phyloP scores from a whole-genome alignment of 1,140 invertebrate genomes.

The Aphelinus atriplicis region DNA sequence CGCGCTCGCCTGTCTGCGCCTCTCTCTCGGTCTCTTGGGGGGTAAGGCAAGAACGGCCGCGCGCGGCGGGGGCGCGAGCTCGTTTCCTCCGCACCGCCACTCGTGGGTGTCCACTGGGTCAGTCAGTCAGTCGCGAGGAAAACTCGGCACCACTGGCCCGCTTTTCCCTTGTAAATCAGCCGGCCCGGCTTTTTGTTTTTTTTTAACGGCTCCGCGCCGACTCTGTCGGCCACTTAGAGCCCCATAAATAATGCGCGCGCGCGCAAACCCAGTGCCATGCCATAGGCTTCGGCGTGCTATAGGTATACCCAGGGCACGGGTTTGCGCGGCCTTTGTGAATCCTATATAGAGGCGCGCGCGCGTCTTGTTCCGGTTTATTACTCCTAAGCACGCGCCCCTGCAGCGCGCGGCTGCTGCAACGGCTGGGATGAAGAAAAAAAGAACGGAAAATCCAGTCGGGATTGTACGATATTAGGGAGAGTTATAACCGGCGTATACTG shows the following conservation, averaged over 20 bases:
- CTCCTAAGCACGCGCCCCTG: conserved; percentile 18
- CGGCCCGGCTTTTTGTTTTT: not conserved
- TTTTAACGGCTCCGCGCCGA: conserved; percentile 2
- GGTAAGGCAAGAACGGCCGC: no score
- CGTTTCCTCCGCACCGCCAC: not conserved
- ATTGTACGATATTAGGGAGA: no score
- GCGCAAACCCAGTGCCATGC: no score
- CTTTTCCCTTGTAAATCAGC: conserved; percentile 39
- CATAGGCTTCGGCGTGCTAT: no score
- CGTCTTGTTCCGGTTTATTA: conserved; percentile 29
- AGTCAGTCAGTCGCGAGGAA: conserved; percentile 12
- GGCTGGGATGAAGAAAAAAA: not conserved
- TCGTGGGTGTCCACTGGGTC: conserved; percentile 48
- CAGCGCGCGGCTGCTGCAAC: not conserved
- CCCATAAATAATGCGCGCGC: conserved; percentile 46
- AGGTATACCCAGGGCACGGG: not conserved
- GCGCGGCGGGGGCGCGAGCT: no score
- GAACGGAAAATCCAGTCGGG: not conserved
- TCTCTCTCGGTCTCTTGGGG: not conserved
- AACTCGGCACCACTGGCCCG: not conserved
- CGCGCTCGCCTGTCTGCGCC: not conserved
- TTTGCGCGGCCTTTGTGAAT: not conserved
- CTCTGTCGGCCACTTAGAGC: conserved; percentile 39
- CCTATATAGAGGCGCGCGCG: not conserved
- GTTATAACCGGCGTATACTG: no score